Base-by-base conservation (phyloP, 2,888 invertebrate genomes). In the Laothoe populi region DNA sequence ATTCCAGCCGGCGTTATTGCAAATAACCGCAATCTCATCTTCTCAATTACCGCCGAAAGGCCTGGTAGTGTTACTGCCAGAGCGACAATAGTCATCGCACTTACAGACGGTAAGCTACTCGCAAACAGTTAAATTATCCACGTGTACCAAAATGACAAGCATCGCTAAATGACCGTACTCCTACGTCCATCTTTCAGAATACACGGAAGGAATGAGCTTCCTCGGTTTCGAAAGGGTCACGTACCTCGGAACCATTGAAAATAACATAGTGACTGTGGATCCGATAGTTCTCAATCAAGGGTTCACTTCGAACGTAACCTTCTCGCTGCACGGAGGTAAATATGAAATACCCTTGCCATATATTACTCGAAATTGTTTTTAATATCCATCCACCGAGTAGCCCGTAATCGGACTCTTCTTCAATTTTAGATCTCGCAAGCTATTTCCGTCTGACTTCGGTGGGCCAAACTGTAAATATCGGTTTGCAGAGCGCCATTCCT, bases 1-100 rank as follows among this genome's bases (percentile, higher is more conserved):
- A 44, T 44, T 19, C 44, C 44, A 19, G 44, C 44, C 8, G 44
- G 19, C 8, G 44, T 44, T 10, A 44, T 44, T 19, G 19, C 44
- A 44, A 44, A 44, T 19, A 44, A 44, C 19, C 44, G 44, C 7
- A 19, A 73, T 31, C 63, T 79, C 5, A 61, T 75, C 4, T 74
- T 78, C 26, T 57, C 65, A 5, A 61, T 78, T 24, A 64, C 60
- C 11, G 79, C 81, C 1, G 59, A 66, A 8, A 72, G 69, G 38
- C 62, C 66, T 11, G 72, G 71, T 24, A 71, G 69, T 45, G 62
- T 58, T 7, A 63, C 63, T 10, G 70, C 72, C 8, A 64, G 67
- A 38, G 63, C 78, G 0, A 74, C 75, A 0, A 68, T 78, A 31
- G 64, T 78, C 5, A 72, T 79, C 16, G 61, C 70, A 0, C 63